phyloP scores from a whole-genome alignment of 1,140 invertebrate genomes.

The Holcopasites calliopsidis region DNA sequence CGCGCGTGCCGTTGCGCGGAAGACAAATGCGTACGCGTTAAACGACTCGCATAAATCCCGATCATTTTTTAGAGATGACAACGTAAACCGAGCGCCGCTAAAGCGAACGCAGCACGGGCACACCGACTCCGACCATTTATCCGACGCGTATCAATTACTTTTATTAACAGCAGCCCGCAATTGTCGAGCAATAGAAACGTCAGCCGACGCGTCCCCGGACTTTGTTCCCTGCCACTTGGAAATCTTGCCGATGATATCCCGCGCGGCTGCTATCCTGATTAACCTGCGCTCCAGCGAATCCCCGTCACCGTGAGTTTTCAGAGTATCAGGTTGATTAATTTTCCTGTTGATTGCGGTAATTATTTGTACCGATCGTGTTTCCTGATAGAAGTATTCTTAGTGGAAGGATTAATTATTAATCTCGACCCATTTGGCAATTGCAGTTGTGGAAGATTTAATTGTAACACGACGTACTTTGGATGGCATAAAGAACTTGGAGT shows the following conservation, averaged over 20 bases:
- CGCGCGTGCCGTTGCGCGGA: slow-evolving; percentile 9
- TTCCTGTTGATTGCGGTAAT: too few relatives aligned
- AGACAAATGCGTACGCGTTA: slow-evolving; percentile 25
- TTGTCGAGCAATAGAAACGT: slow-evolving; percentile 7
- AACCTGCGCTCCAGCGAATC: too few relatives aligned
- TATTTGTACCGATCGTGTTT: too few relatives aligned
- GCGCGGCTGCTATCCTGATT: neutral
- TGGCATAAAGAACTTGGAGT: too few relatives aligned
- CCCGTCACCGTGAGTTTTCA: too few relatives aligned
- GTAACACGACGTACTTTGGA: too few relatives aligned
- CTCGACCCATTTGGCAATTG: too few relatives aligned
- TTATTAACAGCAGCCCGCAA: neutral
- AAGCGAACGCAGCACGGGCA: neutral
- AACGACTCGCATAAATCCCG: slow-evolving; percentile 20
- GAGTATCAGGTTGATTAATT: too few relatives aligned
- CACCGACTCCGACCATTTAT: neutral
- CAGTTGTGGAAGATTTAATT: too few relatives aligned
- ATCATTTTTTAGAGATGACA: slow-evolving; percentile 12
- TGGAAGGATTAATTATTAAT: too few relatives aligned
- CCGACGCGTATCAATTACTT: neutral
- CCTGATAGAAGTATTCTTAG: too few relatives aligned
- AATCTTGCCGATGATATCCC: neutral
- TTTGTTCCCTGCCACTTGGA: neutral
- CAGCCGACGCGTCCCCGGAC: neutral
- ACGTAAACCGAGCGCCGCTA: neutral